These are phyloP conservation scores for Musca domestica DNA, from an alignment of 1,140 invertebrate genomes.

Conservation along the genomic window DNA sequence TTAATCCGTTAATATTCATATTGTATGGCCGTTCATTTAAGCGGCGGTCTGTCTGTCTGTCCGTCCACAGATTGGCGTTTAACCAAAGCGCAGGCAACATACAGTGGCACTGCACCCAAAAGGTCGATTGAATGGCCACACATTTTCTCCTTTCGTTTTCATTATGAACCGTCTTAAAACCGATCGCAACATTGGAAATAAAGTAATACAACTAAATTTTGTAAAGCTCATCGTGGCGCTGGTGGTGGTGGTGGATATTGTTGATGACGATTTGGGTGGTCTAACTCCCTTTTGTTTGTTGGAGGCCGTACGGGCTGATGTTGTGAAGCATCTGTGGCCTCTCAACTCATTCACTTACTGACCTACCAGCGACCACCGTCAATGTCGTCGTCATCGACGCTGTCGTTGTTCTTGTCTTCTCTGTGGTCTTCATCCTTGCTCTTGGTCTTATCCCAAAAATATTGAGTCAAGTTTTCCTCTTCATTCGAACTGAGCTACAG, in stretches of 20 bases:
- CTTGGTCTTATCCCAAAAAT: too few species aligned
- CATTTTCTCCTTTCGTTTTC: conserved; percentile 21
- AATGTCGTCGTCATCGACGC: neutral
- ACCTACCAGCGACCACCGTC: conserved; percentile 4
- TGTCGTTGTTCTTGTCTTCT: neutral
- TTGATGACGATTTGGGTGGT: conserved; percentile 8
- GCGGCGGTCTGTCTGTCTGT: neutral
- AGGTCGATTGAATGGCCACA: too few species aligned
- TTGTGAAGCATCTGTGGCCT: conserved; percentile 2
- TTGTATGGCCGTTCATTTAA: neutral
- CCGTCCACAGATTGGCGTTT: neutral
- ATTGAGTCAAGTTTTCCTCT: too few species aligned
- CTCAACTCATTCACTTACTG: neutral
- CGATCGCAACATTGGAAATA: neutral
- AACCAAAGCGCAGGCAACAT: too few species aligned
- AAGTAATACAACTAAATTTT: neutral
- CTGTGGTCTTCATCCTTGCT: neutral
- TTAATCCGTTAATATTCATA: neutral
- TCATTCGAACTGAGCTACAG: too few species aligned
- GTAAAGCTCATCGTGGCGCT: neutral
- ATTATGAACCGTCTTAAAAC: conserved; percentile 11
- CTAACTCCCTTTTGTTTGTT: conserved; percentile 6
- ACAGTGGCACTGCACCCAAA: too few species aligned
- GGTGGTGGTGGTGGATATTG: neutral
- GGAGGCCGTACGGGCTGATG: neutral